These are phyloP conservation scores for Drosophila leonis DNA, from an alignment of 2,888 invertebrate species.

Conservation along the genomic window DNA sequence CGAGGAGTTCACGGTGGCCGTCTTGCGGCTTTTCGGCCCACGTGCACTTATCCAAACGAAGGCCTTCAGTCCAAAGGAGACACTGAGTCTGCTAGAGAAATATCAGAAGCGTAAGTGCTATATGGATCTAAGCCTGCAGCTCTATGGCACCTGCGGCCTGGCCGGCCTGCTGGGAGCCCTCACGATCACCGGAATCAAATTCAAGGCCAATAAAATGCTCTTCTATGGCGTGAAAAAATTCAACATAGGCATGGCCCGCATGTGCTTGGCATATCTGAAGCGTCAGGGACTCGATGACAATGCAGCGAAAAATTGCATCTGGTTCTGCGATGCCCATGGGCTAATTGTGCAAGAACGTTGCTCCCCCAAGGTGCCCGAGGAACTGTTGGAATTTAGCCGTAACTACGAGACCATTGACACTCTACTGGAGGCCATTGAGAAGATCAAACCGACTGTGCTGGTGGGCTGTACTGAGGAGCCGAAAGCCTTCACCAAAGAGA, in stretches of 20 bases:
- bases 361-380: conserved; percentile 22
- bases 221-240: conserved; percentile 47
- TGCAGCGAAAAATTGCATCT: conserved; percentile 45
- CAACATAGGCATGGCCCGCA: conserved; percentile 59
- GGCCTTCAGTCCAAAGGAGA: conserved; percentile 21
- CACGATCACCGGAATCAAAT: conserved; percentile 13
- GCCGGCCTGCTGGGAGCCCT: conserved; percentile 54
- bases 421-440: conserved; percentile 36
- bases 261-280: conserved; percentile 52
- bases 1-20: conserved; percentile 60
- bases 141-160: conserved; percentile 52
- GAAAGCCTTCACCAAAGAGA: conserved; percentile 45
- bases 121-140: conserved; percentile 51
- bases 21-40: conserved; percentile 47
- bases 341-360: conserved; percentile 44
- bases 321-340: conserved; percentile 63
- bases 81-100: conserved; percentile 18
- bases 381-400: conserved; percentile 40
- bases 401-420: conserved; percentile 13
- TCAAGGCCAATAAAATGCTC: conserved; percentile 46
- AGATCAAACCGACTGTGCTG: conserved; percentile 64
- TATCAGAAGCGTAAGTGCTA: conserved; percentile 51
- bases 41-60: conserved; percentile 49
- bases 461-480: conserved; percentile 47
- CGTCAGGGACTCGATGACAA: conserved; percentile 44